A percentile compares a stretch with the other conserved stretches of the same genome.
Evolutionary conservation across 2,113 vertebrate species (phyloP).

Genomic region (Dunckerocampus dactyliophorus): DNA sequence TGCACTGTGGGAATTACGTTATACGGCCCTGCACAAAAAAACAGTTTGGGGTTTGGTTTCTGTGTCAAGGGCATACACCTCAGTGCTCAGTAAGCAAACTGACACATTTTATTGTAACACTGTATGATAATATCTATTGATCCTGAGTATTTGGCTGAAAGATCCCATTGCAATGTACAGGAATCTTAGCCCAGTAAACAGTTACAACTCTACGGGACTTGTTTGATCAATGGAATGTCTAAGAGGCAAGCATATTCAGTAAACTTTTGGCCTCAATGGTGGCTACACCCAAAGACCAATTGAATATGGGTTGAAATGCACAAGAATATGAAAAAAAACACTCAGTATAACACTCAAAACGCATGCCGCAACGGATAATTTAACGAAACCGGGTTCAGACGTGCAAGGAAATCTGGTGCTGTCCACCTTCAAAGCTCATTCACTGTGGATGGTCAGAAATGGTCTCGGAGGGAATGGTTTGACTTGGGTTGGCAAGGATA

Average conservation of each 20-base stretch:
- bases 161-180: background rate
- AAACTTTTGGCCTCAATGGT: background rate
- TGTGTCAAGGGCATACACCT: no score
- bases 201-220: background rate
- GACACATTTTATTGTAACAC: background rate
- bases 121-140: no score
- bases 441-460: conserved; percentile 32
- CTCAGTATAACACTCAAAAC: background rate
- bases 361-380: background rate
- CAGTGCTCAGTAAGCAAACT: no score
- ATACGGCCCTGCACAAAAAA: no score
- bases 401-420: conserved; percentile 19
- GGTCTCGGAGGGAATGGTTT: conserved; percentile 41
- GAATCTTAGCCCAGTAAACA: background rate
- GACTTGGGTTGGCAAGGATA: conserved; percentile 48
- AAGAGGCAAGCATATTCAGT: background rate
- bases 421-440: conserved; percentile 6
- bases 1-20: no score
- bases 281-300: background rate
- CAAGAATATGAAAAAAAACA: background rate
- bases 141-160: background rate
- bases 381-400: conserved; percentile 4
- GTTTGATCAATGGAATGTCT: background rate
- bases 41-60: no score
- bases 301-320: background rate